phyloP scores from a whole-genome alignment of 2,888 invertebrate species.

The Achlya flavicornis region DNA sequence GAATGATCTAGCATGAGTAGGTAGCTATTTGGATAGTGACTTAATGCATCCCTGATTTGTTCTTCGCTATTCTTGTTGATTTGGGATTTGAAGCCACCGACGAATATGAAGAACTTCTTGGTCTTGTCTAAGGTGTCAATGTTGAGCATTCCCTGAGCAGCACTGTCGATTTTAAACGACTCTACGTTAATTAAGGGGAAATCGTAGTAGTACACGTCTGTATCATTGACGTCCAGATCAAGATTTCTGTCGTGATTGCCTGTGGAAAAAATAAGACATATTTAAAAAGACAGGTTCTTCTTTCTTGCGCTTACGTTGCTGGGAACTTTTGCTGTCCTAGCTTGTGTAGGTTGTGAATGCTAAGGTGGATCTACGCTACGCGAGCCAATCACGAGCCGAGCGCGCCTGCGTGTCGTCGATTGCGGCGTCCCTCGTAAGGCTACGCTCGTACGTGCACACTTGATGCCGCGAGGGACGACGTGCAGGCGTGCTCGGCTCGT shows the following conservation, averaged over 20 bases:
- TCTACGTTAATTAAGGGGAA: conserved; percentile 51
- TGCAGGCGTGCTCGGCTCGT: too few species aligned
- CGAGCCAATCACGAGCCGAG: too few species aligned
- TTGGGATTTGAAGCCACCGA: conserved; percentile 69
- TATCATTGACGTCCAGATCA: conserved; percentile 63
- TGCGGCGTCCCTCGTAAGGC: too few species aligned
- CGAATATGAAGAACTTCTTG: conserved; percentile 65
- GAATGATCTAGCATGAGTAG: conserved; percentile 76
- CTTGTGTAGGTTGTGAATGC: too few species aligned
- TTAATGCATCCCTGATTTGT: conserved; percentile 63
- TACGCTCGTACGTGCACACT: too few species aligned
- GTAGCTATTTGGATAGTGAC: conserved; percentile 64
- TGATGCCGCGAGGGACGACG: too few species aligned
- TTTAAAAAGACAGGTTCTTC: background rate
- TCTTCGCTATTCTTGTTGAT: conserved; percentile 68
- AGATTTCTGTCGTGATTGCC: conserved; percentile 60
- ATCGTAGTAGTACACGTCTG: conserved; percentile 67
- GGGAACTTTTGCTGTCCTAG: too few species aligned
- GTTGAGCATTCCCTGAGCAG: conserved; percentile 60
- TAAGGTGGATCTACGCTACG: too few species aligned
- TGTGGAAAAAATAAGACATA: conserved; percentile 30
- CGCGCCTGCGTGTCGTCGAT: too few species aligned
- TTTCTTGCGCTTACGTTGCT: background rate
- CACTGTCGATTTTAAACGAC: conserved; percentile 55
- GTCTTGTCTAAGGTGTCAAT: conserved; percentile 53